Evolutionary conservation across 1,140 invertebrate species (phyloP), one percentile per base, ranked within the genome.

Genomic region (Ectropis grisescens): DNA sequence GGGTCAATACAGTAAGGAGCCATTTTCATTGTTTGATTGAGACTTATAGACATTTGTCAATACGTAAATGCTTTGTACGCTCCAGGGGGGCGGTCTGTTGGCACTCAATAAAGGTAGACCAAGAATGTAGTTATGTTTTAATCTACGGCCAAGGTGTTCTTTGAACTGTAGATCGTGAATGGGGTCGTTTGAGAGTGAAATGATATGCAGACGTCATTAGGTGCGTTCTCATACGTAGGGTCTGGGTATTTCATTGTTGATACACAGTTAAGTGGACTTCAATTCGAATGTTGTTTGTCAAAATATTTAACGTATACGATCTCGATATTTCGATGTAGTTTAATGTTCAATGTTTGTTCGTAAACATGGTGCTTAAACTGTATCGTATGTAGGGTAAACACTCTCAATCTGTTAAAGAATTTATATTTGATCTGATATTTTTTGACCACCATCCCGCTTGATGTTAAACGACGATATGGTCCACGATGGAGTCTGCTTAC

Each of bases 31-130:
- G 69, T 78, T 71, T 62, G 64, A 66, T 66, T 57, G n/a, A n/a
- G 64, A 68, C 49, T 69, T 74, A 76, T 76, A 72, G 72, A 69
- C 69, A 74, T 70, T 61, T 72, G 62, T 78, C 72, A 70, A 78
- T 78, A 78, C 57, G 42, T 41, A 14, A 36, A 41, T 29, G 47
- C 46, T 46, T 58, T 60, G 55, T 58, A 37, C 48, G 27, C 65
- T 25, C 29, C 52, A 51, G 69, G 72, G 62, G 48, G 61, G n/a
- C n/a, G n/a, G n/a, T n/a, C n/a, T n/a, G 40, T 52, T 38, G 39
- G 39, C 46, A 29, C 46, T 45, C 40, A 35, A 43, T 37, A 39
- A 28, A 55, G 70, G 54, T 59, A 58, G 50, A 59, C 54, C 36
- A 47, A 40, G 47, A 45, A 39, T 53, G 66, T 74, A n/a, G n/a